These are phyloP conservation scores for Charina bottae DNA, from an alignment of 2,113 vertebrate species.

Conservation along the genomic window DNA sequence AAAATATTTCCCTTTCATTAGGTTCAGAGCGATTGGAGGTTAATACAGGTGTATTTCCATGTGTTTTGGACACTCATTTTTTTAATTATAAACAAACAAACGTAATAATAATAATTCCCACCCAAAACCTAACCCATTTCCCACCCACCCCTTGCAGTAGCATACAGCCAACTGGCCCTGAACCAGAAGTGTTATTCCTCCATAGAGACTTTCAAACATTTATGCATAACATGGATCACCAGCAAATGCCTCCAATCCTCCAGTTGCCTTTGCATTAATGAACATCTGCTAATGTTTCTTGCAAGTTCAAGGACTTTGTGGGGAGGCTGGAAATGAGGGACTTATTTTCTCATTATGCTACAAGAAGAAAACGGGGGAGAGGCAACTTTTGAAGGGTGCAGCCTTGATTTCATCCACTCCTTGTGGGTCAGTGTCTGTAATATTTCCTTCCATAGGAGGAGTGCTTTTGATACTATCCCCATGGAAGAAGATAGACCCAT, in stretches of 20 bases:
- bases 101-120: slow-evolving; percentile 53
- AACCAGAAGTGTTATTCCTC: slow-evolving; percentile 56
- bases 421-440: background rate
- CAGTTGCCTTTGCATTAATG: slow-evolving; percentile 62
- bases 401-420: background rate
- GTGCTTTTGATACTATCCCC: background rate
- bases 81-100: slow-evolving; percentile 67
- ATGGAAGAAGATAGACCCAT: background rate
- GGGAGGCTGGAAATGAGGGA: slow-evolving; percentile 29
- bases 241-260: slow-evolving; percentile 65
- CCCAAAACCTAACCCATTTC: slow-evolving; percentile 13
- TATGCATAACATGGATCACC: slow-evolving; percentile 59
- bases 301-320: slow-evolving; percentile 72
- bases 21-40: slow-evolving; percentile 11
- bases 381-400: background rate
- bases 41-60: slow-evolving; percentile 31
- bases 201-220: slow-evolving; percentile 54
- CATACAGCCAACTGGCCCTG: slow-evolving; percentile 65
- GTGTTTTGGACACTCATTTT: slow-evolving; percentile 65
- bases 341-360: slow-evolving; percentile 42
- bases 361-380: slow-evolving; percentile 17
- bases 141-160: slow-evolving; percentile 21
- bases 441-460: background rate
- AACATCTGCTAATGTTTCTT: slow-evolving; percentile 73
- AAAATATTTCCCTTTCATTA: slow-evolving; percentile 42